Base-by-base conservation (phyloP, 2,888 invertebrate genomes). In the Ochlodes sylvanus region DNA sequence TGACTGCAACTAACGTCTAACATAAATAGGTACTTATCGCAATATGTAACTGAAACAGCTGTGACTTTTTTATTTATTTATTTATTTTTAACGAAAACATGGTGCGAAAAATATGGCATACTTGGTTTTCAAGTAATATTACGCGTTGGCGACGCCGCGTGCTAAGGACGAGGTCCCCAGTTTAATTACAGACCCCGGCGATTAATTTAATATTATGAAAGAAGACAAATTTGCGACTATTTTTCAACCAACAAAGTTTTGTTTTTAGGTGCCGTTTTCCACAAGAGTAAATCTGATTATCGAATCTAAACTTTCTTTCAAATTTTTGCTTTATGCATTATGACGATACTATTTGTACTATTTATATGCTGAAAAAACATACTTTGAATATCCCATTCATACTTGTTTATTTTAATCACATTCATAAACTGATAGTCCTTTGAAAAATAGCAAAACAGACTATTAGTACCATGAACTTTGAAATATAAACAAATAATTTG, bases 161-260 rank as follows among this genome's bases (percentile, higher is more conserved):
- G 32, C 10, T 19, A 10, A 27, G 21, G 52, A 21, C 5, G 21
- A 21, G 21, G 32, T 34, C 56, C 34, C 56, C 2, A 34, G 32
- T 56, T 56, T 56, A 34, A 69, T 52, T 52, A 52, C 21, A 52
- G 52, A 27, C 21, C 38, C 19, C 19, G 41, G 2, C 34, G 19
- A 34, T 57, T 57, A 57, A 57, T 57, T 34, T 57, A 57, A 57
- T 14, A 38, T 57, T 57, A 57, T 38, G 34, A 38, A 52, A 21
- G 52, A 52, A 52, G 21, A 27, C 52, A 52, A 52, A 52, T 52
- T 52, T 19, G 14, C 0, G 21, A 52, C 52, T 27, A 52, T 52
- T 27, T 52, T 52, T 52, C 50, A 50, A 50, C 44, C n/a, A 44
- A 44, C 44, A 10, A 47, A 47, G 15, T 47, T 47, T 38, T 38